phyloP scores from a whole-genome alignment of 1,140 invertebrate species.

The Babylonia areolata region DNA sequence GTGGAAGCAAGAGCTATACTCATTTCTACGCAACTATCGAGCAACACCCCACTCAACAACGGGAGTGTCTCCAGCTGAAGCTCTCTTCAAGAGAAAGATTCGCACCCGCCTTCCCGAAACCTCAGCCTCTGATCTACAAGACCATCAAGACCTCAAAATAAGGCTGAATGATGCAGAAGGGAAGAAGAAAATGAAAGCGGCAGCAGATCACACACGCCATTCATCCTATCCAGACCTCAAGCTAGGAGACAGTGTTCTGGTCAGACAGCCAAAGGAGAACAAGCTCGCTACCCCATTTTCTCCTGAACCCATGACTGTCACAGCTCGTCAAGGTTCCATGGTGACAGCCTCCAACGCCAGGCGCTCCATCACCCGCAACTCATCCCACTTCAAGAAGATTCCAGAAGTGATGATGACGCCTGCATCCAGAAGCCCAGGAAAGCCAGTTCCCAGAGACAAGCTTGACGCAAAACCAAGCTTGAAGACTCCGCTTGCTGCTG shows the following conservation, averaged over 20 bases:
- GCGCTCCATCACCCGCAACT: background rate
- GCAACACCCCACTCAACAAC: slow-evolving; percentile 42
- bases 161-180: background rate
- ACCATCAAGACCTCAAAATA: background rate
- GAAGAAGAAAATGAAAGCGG: slow-evolving; percentile 24
- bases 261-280: slow-evolving; percentile 28
- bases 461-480: too few species aligned
- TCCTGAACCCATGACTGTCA: background rate
- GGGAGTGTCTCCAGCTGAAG: slow-evolving; percentile 39
- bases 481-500: too few species aligned
- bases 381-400: background rate
- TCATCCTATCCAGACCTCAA: slow-evolving; percentile 3
- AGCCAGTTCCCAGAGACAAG: too few species aligned
- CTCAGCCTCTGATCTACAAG: too few species aligned
- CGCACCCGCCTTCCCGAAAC: too few species aligned
- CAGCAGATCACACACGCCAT: slow-evolving; percentile 40
- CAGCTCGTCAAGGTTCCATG: background rate
- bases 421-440: too few species aligned
- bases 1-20: slow-evolving; percentile 10
- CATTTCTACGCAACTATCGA: slow-evolving; percentile 45
- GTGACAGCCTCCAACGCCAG: background rate
- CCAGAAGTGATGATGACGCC: background rate
- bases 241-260: slow-evolving; percentile 35
- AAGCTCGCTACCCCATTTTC: background rate
- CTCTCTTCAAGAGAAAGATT: slow-evolving; percentile 33